Evolutionary conservation across 2,888 invertebrate species (phyloP), one percentile per base, ranked within the genome.

Genomic region (Eupithecia subumbrata): DNA sequence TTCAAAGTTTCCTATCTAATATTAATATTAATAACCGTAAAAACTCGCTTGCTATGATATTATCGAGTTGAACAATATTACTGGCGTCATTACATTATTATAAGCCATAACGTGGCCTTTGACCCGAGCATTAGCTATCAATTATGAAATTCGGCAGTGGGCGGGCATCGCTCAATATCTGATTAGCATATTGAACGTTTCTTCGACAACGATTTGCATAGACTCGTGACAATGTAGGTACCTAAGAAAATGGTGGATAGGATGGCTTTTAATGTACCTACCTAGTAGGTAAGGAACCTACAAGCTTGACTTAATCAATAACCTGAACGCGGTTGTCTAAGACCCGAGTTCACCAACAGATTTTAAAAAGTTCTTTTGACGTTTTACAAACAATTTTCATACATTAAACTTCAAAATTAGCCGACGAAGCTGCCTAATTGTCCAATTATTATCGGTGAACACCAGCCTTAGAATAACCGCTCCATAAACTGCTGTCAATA

Each of bases 111-210:
- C 70, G 34, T 76, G 77, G 78, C 73, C 80, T 81, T 74, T 81
- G 78, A 78, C 80, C 79, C 64, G 69, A 52, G 77, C 77, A 76
- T 81, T 77, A 79, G 66, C 72, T 76, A 78, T 79, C 75, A 77
- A 80, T 81, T 81, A 79, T 73, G 76, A 78, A 80, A 81, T 72
- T 76, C 71, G 77, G 69, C 48, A 48, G 78, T 77, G 75, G 86
- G 86, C 83, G 85, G 80, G 69, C 80, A 78, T 82, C 81, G 83
- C 84, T 83, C 69, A 82, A 86, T 84, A 76, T 84, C 75, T 73
- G 71, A 84, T 85, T 83, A 85, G 72, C 81, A 82, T 85, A 83
- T 80, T 81, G 75, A 79, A 70, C 78, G 78, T 78, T 76, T 74
- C 37, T 74, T 14, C 34, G 12, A 12, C 16, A n/a, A 48, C 40